Conservation (phyloP, 2,113 vertebrate species). For the Cinclus mexicanus region DNA sequence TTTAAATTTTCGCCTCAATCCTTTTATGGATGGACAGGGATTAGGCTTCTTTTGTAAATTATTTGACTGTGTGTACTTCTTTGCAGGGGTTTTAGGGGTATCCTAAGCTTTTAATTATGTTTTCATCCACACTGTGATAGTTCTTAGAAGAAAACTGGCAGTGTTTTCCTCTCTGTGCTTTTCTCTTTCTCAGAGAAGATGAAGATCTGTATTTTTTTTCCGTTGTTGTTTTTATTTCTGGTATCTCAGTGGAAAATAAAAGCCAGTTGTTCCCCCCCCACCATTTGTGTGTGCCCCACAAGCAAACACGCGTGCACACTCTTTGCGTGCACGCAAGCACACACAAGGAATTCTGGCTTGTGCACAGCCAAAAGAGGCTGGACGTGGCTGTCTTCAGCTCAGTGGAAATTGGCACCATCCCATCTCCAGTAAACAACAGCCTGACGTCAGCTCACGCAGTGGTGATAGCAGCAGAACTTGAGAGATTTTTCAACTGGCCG, state of each 20-base stretch:
- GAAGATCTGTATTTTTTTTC: background rate
- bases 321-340: background rate
- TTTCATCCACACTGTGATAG: background rate
- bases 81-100: background rate
- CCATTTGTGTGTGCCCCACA: background rate
- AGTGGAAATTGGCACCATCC: conserved; percentile 73
- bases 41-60: background rate
- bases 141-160: background rate
- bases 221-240: background rate
- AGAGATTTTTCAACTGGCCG: conserved; percentile 55
- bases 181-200: background rate
- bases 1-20: background rate
- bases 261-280: background rate
- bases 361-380: conserved; percentile 49
- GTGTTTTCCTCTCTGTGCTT: background rate
- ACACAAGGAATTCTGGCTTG: conserved; percentile 52
- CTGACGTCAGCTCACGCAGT: conserved; percentile 61
- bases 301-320: background rate
- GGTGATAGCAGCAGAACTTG: conserved; percentile 50
- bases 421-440: conserved; percentile 74
- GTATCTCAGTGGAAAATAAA: conserved; percentile 25
- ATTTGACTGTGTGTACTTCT: background rate
- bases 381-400: conserved; percentile 65
- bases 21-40: background rate
- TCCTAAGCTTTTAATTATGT: background rate